phyloP scores from a whole-genome alignment of 2,888 invertebrate species.

The Syritta pipiens region DNA sequence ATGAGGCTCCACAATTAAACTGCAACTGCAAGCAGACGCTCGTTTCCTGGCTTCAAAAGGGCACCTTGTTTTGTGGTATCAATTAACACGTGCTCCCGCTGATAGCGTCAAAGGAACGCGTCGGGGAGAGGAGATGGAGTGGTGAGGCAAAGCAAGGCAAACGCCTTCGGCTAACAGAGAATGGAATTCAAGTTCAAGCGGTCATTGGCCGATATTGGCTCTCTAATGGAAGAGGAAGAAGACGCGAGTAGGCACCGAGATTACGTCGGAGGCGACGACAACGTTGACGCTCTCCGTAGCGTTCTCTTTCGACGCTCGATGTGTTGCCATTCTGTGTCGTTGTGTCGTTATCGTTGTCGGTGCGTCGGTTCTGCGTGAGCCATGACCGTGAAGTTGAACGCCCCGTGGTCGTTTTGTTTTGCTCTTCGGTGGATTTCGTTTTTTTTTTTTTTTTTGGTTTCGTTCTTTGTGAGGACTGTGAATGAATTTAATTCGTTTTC shows the following conservation, averaged over 20 bases:
- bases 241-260: neutral
- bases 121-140: neutral
- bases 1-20: too few relatives aligned
- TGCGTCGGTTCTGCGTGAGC: constrained; percentile 35
- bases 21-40: constrained; percentile 33
- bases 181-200: constrained; percentile 48
- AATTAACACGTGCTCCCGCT: constrained; percentile 20
- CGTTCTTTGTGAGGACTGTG: neutral
- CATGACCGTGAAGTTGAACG: constrained; percentile 59
- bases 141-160: neutral
- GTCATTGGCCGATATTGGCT: constrained; percentile 45
- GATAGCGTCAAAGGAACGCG: constrained; percentile 5
- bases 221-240: neutral
- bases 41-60: too few relatives aligned
- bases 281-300: too few relatives aligned
- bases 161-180: neutral
- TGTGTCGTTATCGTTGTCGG: neutral
- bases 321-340: constrained; percentile 6
- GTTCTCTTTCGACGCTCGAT: too few relatives aligned
- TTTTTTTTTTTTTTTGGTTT: constrained; percentile 11
- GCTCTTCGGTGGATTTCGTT: too few relatives aligned
- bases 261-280: neutral
- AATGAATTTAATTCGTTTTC: too few relatives aligned
- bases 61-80: too few relatives aligned
- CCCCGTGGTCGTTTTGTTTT: constrained; percentile 37